Conservation (phyloP, 2,888 invertebrate species). For the Lasioglossum calceatum region DNA sequence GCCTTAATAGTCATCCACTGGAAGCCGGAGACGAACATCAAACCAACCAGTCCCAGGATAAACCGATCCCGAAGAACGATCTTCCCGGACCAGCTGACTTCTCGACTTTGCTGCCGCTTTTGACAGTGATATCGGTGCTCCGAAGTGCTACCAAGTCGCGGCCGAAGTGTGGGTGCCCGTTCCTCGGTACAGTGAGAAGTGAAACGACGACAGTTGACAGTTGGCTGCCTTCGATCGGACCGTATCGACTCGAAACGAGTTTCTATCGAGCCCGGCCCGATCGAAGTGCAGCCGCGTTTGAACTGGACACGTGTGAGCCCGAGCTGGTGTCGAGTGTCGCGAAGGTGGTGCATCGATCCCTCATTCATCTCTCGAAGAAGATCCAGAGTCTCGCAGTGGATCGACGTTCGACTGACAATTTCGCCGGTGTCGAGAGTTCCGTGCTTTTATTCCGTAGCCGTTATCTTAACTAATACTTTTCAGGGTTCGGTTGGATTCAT, state of each 20-base stretch:
- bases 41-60: constrained; percentile 21
- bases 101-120: background rate
- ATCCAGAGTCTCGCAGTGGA: background rate
- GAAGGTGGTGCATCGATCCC: constrained; percentile 73
- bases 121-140: background rate
- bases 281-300: constrained; percentile 77
- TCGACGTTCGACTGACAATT: constrained; percentile 3
- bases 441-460: background rate
- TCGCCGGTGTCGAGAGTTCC: constrained; percentile 6
- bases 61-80: background rate
- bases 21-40: constrained; percentile 68
- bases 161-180: background rate
- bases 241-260: constrained; percentile 16
- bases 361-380: background rate
- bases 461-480: background rate
- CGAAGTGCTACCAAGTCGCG: background rate
- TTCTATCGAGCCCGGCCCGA: constrained; percentile 44
- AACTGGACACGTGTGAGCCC: constrained; percentile 75
- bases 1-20: constrained; percentile 76
- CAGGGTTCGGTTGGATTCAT: background rate
- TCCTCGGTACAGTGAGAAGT: background rate
- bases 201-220: constrained; percentile 52
- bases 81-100: background rate
- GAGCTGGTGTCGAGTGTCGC: constrained; percentile 49
- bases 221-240: constrained; percentile 76